Percentiles rank a stretch among this genome's conserved stretches.
phyloP scores from a whole-genome alignment of 2,113 vertebrate species.

The Papio anubis region DNA sequence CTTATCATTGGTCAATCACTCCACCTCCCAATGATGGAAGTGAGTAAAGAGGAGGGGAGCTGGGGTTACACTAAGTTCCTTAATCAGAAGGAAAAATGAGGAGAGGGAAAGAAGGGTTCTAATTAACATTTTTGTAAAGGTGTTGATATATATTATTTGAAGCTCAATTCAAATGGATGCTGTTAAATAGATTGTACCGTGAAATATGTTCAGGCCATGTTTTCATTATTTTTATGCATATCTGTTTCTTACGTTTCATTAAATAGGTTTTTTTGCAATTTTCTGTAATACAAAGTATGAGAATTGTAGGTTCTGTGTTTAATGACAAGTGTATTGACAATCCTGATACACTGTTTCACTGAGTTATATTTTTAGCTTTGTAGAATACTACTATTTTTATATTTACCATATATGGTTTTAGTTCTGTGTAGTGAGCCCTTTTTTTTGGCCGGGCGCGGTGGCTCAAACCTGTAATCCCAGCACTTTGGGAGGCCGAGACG shows the following conservation, averaged over 20 bases:
- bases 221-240: background rate
- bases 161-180: background rate
- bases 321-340: slow-evolving; percentile 1
- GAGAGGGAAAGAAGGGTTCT: background rate
- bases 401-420: background rate
- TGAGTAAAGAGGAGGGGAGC: background rate
- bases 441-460: background rate
- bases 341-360: background rate
- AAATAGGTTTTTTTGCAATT: background rate
- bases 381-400: slow-evolving; percentile 36
- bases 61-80: background rate
- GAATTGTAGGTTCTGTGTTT: slow-evolving; percentile 21
- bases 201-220: background rate
- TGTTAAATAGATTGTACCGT: background rate
- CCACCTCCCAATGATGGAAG: background rate
- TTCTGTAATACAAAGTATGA: background rate
- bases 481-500: no score
- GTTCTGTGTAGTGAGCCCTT: slow-evolving; percentile 27
- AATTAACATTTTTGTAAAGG: background rate
- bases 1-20: background rate
- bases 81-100: background rate
- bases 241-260: slow-evolving; percentile 3
- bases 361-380: slow-evolving; percentile 38
- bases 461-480: no score
- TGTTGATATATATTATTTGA: background rate